phyloP scores from a whole-genome alignment of 2,113 vertebrate species.

The Pungitius pungitius region DNA sequence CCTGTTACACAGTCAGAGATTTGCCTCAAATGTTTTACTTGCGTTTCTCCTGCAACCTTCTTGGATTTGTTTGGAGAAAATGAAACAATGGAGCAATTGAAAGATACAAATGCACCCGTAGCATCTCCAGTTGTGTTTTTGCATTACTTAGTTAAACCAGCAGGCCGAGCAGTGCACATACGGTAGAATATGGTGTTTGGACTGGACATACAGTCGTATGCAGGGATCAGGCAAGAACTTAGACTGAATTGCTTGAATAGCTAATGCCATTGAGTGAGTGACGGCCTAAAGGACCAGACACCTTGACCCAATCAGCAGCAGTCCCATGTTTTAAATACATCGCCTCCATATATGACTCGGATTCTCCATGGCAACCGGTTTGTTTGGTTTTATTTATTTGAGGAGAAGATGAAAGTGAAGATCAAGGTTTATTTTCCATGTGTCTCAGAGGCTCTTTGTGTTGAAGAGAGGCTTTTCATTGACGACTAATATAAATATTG shows the following conservation, averaged over 20 bases:
- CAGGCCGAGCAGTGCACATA: constrained; percentile 31
- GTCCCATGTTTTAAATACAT: background rate
- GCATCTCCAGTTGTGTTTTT: background rate
- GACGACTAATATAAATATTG: constrained; percentile 67
- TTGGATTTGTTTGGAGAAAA: background rate
- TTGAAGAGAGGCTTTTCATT: constrained; percentile 41
- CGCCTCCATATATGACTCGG: background rate
- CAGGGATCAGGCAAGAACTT: background rate
- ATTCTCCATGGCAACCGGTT: background rate
- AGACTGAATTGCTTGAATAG: background rate
- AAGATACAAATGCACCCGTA: background rate
- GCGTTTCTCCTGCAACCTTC: background rate
- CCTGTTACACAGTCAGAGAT: background rate
- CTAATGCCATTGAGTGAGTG: background rate
- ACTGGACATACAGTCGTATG: background rate
- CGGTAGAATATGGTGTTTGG: background rate
- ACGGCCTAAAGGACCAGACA: background rate
- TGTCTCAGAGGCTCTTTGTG: constrained; percentile 40
- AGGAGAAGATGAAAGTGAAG: constrained; percentile 5
- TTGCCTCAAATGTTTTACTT: background rate
- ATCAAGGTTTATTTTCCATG: constrained; percentile 10
- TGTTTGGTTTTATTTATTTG: no score
- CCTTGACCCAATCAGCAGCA: background rate
- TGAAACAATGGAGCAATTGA: background rate
- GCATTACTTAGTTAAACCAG: constrained; percentile 24